A percentile compares a stretch with the other conserved stretches of the same genome.
These are phyloP conservation scores for Dendrolimus punctatus DNA, from an alignment of 1,140 invertebrate species.

Conservation along the genomic window DNA sequence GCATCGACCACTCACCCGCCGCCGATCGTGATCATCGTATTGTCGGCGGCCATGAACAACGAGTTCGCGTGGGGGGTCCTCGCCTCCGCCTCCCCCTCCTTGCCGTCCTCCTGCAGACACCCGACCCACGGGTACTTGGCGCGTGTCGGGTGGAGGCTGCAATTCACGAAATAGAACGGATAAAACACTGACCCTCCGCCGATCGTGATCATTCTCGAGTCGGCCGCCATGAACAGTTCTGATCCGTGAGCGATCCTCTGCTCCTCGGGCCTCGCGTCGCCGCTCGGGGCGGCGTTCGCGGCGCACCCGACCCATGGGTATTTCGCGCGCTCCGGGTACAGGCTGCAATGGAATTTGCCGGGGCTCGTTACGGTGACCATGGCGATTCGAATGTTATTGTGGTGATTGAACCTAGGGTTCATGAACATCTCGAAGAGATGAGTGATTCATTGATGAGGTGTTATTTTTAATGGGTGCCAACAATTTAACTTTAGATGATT, in stretches of 20 bases:
- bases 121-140: slow-evolving; percentile 95
- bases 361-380: not conserved
- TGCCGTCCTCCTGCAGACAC: slow-evolving; percentile 64
- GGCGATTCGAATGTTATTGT: not conserved
- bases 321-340: slow-evolving; percentile 89
- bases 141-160: slow-evolving; percentile 82
- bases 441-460: too few relatives aligned
- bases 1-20: slow-evolving; percentile 35
- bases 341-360: slow-evolving; percentile 38
- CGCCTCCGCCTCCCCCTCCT: slow-evolving; percentile 62
- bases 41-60: slow-evolving; percentile 95
- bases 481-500: too few relatives aligned
- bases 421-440: too few relatives aligned
- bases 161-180: slow-evolving; percentile 11
- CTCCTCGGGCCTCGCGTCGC: slow-evolving; percentile 74
- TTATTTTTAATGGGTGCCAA: too few relatives aligned
- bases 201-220: slow-evolving; percentile 94
- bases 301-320: slow-evolving; percentile 91
- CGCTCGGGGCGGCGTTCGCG: slow-evolving; percentile 56
- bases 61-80: slow-evolving; percentile 84
- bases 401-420: too few relatives aligned
- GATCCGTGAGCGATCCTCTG: slow-evolving; percentile 82
- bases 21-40: slow-evolving; percentile 88
- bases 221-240: slow-evolving; percentile 97
- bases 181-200: slow-evolving; percentile 54